These are phyloP conservation scores for Erynnis tages DNA, from an alignment of 2,888 invertebrate species.

Conservation along the genomic window DNA sequence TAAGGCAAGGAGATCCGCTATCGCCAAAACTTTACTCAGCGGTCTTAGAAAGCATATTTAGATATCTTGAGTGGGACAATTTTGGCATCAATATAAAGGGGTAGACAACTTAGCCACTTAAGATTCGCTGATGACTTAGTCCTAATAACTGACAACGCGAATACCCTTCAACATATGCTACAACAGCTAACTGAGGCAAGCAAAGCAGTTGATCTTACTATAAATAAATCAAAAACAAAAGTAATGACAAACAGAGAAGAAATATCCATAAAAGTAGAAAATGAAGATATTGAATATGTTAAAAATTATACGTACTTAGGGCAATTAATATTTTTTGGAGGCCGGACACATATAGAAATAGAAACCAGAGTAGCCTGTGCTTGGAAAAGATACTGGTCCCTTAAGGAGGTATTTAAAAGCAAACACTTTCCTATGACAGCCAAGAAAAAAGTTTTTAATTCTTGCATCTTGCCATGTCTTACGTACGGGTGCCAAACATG, in stretches of 20 bases:
- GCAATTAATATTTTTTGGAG: too few species aligned
- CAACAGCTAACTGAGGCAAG: slow-evolving; percentile 10
- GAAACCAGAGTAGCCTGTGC: too few species aligned
- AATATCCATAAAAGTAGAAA: slow-evolving; percentile 3
- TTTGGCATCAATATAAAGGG: slow-evolving; percentile 13
- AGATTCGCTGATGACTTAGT: too few species aligned
- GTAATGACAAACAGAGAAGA: slow-evolving; percentile 17
- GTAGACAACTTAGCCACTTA: too few species aligned
- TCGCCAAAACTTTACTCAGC: slow-evolving; percentile 14
- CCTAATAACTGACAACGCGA: slow-evolving; percentile 1
- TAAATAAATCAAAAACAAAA: slow-evolving; percentile 19
- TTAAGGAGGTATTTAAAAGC: too few species aligned
- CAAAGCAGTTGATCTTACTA: slow-evolving; percentile 5
- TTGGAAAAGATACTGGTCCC: too few species aligned
- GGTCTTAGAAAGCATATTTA: slow-evolving; percentile 2
- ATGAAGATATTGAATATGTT: slow-evolving; percentile 1
- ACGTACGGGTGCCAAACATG: too few species aligned
- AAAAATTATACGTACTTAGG: neutral
- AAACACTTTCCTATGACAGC: too few species aligned
- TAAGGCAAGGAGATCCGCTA: slow-evolving; percentile 12
- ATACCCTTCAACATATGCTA: slow-evolving; percentile 1
- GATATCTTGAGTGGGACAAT: too few species aligned
- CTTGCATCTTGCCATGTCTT: too few species aligned
- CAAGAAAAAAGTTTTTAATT: too few species aligned
- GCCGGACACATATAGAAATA: neutral